A percentile compares a stretch with the other conserved stretches of the same genome.
These are phyloP conservation scores for Nycticryphes semicollaris DNA, from an alignment of 2,113 vertebrate genomes.

Conservation along the genomic window DNA sequence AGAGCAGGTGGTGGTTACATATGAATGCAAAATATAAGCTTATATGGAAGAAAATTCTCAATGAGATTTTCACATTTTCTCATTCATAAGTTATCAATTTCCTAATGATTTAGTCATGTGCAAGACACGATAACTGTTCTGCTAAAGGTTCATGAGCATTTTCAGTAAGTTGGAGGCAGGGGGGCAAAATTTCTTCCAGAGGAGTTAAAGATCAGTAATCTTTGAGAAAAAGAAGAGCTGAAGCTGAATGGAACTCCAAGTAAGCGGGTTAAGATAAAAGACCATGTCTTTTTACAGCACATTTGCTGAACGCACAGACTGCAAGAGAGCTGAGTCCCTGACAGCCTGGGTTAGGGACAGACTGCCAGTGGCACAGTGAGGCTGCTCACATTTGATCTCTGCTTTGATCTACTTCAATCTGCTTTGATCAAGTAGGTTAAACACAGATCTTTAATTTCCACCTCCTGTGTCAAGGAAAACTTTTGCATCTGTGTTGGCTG, in stretches of 20 bases:
- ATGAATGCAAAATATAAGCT: not conserved
- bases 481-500: not conserved
- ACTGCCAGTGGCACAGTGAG: fast-evolving
- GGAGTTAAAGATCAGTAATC: not conserved
- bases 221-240: not conserved
- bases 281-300: not conserved
- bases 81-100: not conserved
- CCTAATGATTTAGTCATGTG: not conserved
- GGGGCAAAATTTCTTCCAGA: not conserved
- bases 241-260: not conserved
- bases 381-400: not conserved
- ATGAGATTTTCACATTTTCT: not conserved
- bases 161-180: not conserved
- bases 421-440: not conserved
- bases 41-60: not conserved
- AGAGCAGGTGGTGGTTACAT: not conserved
- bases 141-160: not conserved
- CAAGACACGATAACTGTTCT: not conserved
- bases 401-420: too few species aligned
- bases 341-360: not conserved
- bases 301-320: not conserved
- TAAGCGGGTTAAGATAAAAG: not conserved
- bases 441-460: not conserved
- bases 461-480: not conserved
- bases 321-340: not conserved